phyloP scores from a whole-genome alignment of 1,140 invertebrate species.

The Megalopta genalis region DNA sequence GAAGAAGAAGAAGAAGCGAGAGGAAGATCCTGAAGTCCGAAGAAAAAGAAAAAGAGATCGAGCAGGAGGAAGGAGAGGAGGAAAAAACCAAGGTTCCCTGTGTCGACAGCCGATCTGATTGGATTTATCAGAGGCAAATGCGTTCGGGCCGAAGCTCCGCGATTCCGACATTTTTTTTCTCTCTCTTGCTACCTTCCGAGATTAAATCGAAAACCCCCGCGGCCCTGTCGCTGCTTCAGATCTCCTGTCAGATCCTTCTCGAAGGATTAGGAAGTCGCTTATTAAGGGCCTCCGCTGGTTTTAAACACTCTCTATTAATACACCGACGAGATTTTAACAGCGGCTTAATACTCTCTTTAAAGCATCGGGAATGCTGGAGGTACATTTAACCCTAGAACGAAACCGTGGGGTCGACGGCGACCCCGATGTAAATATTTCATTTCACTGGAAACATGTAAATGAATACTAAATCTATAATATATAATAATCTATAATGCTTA shows the following conservation, averaged over 20 bases:
- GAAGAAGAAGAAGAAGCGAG: conserved; percentile 29
- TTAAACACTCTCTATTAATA: too few species aligned
- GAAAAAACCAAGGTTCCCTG: conserved; percentile 22
- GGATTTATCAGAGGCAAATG: conserved; percentile 68
- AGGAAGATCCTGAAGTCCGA: conserved; percentile 1
- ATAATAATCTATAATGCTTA: too few species aligned
- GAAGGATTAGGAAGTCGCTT: conserved; percentile 21
- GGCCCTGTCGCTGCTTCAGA: conserved; percentile 1
- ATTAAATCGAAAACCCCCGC: conserved; percentile 54
- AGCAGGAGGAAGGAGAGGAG: neutral
- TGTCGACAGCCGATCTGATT: conserved; percentile 67
- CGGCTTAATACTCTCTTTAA: too few species aligned
- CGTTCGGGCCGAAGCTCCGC: conserved; percentile 36
- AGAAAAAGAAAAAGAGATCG: conserved; percentile 3
- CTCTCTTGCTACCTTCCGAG: conserved; percentile 45
- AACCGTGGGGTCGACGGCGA: too few species aligned
- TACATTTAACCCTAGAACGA: too few species aligned
- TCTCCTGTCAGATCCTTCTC: neutral
- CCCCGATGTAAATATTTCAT: too few species aligned
- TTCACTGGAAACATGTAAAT: too few species aligned
- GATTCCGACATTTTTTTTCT: neutral
- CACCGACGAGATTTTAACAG: too few species aligned
- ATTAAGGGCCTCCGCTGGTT: too few species aligned
- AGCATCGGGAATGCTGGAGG: too few species aligned
- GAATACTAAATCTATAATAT: too few species aligned